These are phyloP conservation scores for Amazona vittata DNA, from an alignment of 2,113 vertebrate species.

Conservation along the genomic window DNA sequence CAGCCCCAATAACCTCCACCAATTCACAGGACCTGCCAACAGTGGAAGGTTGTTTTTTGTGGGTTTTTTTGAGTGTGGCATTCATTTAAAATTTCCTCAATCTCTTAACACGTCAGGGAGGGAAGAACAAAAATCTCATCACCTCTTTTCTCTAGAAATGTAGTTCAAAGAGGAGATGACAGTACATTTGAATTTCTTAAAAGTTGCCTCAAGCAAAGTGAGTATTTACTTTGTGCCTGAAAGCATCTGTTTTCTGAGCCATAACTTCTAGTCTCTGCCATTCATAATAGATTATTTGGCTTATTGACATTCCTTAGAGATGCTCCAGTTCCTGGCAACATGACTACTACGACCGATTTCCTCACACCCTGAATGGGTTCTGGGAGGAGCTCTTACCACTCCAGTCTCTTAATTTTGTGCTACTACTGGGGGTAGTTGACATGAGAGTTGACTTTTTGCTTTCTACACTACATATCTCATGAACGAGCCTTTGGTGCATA, in stretches of 20 bases:
- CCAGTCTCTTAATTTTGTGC: not conserved
- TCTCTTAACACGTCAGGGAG: not conserved
- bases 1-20: not conserved
- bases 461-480: not conserved
- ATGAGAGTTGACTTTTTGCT: not conserved
- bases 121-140: not conserved
- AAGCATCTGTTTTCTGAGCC: not conserved
- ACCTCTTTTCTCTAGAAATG: not conserved
- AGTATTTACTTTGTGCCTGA: constrained; percentile 5
- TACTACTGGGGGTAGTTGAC: not conserved
- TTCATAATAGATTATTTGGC: not conserved
- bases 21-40: not conserved
- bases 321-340: not conserved
- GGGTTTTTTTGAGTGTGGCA: not conserved
- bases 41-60: not conserved
- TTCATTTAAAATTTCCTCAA: not conserved
- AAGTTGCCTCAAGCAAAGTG: not conserved
- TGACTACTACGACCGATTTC: not conserved
- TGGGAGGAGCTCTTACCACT: not conserved
- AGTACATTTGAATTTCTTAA: not conserved
- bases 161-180: constrained; percentile 2
- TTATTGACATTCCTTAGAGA: not conserved
- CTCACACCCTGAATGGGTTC: not conserved
- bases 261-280: not conserved
- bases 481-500: not conserved